Evolutionary conservation across 2,113 vertebrate genomes (phyloP), one percentile per base, ranked within the genome.

Genomic region (Gorsachius goisagi): DNA sequence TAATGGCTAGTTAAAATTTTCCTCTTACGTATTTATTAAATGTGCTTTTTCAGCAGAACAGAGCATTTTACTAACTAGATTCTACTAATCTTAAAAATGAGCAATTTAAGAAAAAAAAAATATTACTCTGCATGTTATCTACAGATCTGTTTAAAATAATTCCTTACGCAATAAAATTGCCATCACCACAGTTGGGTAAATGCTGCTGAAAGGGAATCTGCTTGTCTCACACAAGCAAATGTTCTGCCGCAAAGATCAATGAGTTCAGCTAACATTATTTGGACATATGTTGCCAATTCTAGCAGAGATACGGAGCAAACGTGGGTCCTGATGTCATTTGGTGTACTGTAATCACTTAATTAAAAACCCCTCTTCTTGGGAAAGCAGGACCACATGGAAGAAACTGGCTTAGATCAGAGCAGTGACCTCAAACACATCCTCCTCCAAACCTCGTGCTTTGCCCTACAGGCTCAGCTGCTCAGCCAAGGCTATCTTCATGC

Each of bases 1-100:
- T 95, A 98, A 96, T 91, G 93, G 90, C 67, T 96, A 75, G 86
- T 96, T 88, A 84, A 90, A 84, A 24, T 89, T 97, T 97, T 98
- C 89, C 59, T 74, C 64, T 81, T 58, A 87, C 27, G 12, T 96
- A 93, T 97, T 97, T 97, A 96, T 96, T 97, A 96, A 97, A 95
- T 24, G 35, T 63, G 33, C 53, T 45, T 74, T 89, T 93, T 87
- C 44, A 90, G 83, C 59, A 77, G 1, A 94, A 87, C 21, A 72
- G 47, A 81, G 35, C 75, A 49, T 96, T 97, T 87, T 78, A 90
- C 52, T 88, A 59, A 87, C 44, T 0, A 3, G 88, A 93, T 91
- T 72, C 53, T 66, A 62, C 73, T 76, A 85, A 93, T 73, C 53
- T 75, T 82, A 95, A 77, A 81, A 88, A 85, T 49, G 45, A 83